Conservation (phyloP, 2,888 invertebrate species). For the Pollenia angustigena region DNA sequence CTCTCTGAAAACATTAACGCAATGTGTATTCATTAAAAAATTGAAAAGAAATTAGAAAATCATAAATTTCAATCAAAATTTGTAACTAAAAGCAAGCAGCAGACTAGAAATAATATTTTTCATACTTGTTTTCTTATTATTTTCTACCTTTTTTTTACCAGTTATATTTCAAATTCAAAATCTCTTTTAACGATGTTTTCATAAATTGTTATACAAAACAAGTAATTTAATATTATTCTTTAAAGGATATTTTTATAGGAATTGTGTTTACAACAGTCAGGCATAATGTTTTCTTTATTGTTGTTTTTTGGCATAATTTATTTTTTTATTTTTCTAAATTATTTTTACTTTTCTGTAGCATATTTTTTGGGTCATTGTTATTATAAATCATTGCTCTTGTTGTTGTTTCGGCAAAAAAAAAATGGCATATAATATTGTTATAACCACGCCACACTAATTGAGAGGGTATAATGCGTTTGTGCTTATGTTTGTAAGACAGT, state of each 20-base stretch:
- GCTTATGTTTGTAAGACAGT: too few species aligned
- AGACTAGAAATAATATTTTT: slow-evolving; percentile 9
- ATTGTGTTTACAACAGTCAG: background rate
- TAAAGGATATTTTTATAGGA: background rate
- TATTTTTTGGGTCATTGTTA: slow-evolving; percentile 46
- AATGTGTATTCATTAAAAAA: slow-evolving; percentile 18
- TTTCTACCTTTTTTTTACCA: slow-evolving; percentile 14
- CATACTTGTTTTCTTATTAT: background rate
- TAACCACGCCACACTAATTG: too few species aligned
- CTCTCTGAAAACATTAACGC: background rate
- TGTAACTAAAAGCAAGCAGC: background rate
- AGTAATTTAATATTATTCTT: background rate
- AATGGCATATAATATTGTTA: too few species aligned
- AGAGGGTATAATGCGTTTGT: too few species aligned
- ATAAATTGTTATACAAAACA: background rate
- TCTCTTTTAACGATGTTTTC: slow-evolving; percentile 28
- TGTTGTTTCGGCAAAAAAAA: background rate
- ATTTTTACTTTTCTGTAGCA: slow-evolving; percentile 24
- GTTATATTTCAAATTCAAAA: slow-evolving; percentile 35
- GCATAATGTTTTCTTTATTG: slow-evolving; percentile 8
- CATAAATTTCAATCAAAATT: slow-evolving; percentile 67
- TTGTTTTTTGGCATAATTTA: slow-evolving; percentile 5
- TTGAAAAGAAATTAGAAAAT: slow-evolving; percentile 66
- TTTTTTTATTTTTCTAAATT: background rate
- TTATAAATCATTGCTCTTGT: slow-evolving; percentile 35